phyloP scores from a whole-genome alignment of 2,113 vertebrate genomes.

The Coreoperca whiteheadi region DNA sequence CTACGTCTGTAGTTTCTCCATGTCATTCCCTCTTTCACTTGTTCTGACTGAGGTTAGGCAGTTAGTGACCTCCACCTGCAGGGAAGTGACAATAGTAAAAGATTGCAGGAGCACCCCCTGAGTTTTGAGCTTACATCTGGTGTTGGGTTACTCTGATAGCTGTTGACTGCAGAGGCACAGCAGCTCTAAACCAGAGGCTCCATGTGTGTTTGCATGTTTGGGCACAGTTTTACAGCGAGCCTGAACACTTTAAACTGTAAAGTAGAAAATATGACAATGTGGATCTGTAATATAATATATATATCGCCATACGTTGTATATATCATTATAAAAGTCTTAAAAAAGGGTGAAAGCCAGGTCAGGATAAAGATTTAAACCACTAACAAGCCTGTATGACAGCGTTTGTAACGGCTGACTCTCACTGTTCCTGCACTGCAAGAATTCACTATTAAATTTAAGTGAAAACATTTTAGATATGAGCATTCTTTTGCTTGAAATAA shows the following conservation, averaged over 20 bases:
- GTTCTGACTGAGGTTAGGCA: slow-evolving; percentile 45
- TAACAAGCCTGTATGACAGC: slow-evolving; percentile 6
- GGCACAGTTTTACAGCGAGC: neutral
- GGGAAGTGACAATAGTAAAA: slow-evolving; percentile 59
- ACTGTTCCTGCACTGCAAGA: neutral
- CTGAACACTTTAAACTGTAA: slow-evolving; percentile 13
- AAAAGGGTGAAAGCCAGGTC: slow-evolving; percentile 15
- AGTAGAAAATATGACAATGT: neutral
- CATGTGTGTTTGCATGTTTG: neutral
- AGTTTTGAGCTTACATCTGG: slow-evolving; percentile 59
- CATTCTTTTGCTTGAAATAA: neutral
- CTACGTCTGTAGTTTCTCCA: slow-evolving; percentile 39
- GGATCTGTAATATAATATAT: neutral
- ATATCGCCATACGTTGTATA: neutral
- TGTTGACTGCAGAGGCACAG: slow-evolving; percentile 33
- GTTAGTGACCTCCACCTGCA: slow-evolving; percentile 45
- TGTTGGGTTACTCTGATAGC: slow-evolving; percentile 39
- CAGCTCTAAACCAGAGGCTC: slow-evolving; percentile 12
- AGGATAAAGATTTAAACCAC: slow-evolving; percentile 10
- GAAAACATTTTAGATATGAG: neutral
- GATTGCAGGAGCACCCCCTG: slow-evolving; percentile 44
- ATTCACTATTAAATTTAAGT: neutral
- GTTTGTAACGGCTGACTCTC: neutral
- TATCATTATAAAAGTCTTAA: slow-evolving; percentile 10
- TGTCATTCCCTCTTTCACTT: slow-evolving; percentile 12